Evolutionary conservation across 2,113 vertebrate genomes (phyloP).

Genomic region (Tyto alba): DNA sequence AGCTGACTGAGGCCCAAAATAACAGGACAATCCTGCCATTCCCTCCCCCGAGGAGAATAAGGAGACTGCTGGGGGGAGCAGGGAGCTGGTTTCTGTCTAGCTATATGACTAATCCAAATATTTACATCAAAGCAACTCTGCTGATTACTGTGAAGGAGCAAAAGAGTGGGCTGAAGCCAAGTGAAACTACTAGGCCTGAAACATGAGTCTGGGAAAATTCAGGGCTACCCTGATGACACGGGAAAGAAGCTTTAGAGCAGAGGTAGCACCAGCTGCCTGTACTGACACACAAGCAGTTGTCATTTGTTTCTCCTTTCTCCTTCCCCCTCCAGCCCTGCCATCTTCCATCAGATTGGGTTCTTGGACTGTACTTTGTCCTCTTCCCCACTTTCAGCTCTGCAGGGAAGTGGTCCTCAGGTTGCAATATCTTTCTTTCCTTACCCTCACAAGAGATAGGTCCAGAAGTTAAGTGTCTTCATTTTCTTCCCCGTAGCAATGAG

Average conservation of each 20-base stretch:
- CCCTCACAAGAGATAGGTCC: neutral
- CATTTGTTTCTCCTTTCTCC: neutral
- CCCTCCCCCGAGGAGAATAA: neutral
- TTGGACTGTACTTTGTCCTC: neutral
- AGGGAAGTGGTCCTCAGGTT: neutral
- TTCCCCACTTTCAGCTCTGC: neutral
- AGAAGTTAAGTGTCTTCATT: neutral
- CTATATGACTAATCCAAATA: neutral
- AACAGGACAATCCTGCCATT: neutral
- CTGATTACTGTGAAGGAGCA: neutral
- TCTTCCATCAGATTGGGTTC: neutral
- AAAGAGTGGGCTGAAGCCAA: neutral
- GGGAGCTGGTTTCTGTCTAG: neutral
- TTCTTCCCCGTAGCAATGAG: neutral
- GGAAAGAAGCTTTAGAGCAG: neutral
- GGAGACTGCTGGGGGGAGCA: neutral
- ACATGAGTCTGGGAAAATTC: neutral
- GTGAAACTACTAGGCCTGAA: neutral
- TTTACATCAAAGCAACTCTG: neutral
- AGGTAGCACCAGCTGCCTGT: neutral
- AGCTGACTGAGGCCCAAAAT: conserved; percentile 8
- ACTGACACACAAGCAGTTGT: neutral
- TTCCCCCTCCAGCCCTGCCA: neutral
- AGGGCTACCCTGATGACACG: neutral
- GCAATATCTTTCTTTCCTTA: neutral